Evolutionary conservation across 2,888 invertebrate species (phyloP), one percentile per base, ranked within the genome.

Genomic region (Physocephala rufipes): DNA sequence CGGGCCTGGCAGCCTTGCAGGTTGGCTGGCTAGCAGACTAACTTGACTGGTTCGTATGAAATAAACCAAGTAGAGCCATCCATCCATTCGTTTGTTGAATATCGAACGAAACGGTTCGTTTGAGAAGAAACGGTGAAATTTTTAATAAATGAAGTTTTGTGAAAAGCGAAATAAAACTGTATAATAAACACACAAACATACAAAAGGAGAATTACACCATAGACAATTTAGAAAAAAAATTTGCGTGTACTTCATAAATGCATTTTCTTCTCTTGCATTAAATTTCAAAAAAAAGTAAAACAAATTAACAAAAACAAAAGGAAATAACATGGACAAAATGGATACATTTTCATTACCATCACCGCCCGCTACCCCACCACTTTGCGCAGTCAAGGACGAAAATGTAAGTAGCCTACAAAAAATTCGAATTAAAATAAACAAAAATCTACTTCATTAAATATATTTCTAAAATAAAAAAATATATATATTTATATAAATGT

Each of bases 301-400:
- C n/a, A n/a, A n/a, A n/a, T n/a, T n/a, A n/a, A n/a, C n/a, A n/a
- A n/a, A n/a, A 64, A 69, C 69, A 75, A 62, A 70, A 62, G 70
- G 51, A 58, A 73, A 53, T 67, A 72, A 71, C 28, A 13, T 28
- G 24, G 28, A 26, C 63, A 79, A 77, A 79, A 86, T 85, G 85
- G 85, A 86, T 80, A 82, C 82, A 76, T 78, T 80, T 72, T 74
- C 84, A 76, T 78, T 88, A 79, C 90, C 91, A 79, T 92, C 92
- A 79, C 92, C 92, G 80, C 92, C 92, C 74, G 90, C 90, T 80
- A 92, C 92, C 79, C 92, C 92, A 76, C 92, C 92, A 81, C 87
- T 91, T 81, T 89, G 89, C 86, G 86, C 84, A 78, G 82, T 81
- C 70, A 82, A 82, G 80, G 67, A 71, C 62, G 80, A 82, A 79